Percentiles rank a stretch among this genome's conserved stretches.
phyloP scores from a whole-genome alignment of 2,888 invertebrate genomes.

The Apamea crenata region DNA sequence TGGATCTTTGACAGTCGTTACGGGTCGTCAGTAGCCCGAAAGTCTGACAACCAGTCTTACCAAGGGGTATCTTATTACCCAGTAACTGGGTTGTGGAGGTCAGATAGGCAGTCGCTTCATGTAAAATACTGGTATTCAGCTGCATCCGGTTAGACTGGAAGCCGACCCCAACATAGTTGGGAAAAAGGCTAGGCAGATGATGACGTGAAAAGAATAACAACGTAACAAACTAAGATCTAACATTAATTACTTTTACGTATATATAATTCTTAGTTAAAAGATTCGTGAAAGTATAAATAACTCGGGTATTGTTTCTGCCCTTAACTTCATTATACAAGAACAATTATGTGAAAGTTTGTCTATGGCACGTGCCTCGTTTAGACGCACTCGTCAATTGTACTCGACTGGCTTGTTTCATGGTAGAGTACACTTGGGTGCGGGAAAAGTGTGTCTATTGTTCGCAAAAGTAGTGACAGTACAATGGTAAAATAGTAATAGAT shows the following conservation, averaged over 20 bases:
- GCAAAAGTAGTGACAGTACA: slow-evolving; percentile 37
- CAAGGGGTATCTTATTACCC: too few relatives aligned
- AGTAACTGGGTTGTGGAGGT: too few relatives aligned
- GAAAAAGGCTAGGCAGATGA: too few relatives aligned
- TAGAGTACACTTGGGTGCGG: slow-evolving; percentile 51
- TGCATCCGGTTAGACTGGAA: too few relatives aligned
- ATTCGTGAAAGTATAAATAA: slow-evolving; percentile 47
- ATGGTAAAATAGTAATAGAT: slow-evolving; percentile 44
- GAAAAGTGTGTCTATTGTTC: slow-evolving; percentile 60
- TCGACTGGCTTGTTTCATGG: slow-evolving; percentile 57
- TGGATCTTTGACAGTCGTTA: too few relatives aligned
- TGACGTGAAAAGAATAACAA: too few relatives aligned
- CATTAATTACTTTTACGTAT: background rate
- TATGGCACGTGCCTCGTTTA: slow-evolving; percentile 49
- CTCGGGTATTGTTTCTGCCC: slow-evolving; percentile 47
- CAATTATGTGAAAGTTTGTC: slow-evolving; percentile 56
- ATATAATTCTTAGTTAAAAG: slow-evolving; percentile 18
- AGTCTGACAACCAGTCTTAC: too few relatives aligned
- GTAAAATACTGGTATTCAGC: too few relatives aligned
- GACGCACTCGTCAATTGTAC: slow-evolving; percentile 55
- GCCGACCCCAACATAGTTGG: too few relatives aligned
- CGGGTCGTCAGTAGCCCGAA: too few relatives aligned
- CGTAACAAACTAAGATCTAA: background rate
- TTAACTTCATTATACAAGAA: slow-evolving; percentile 52
- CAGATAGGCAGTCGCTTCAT: too few relatives aligned